Conservation (phyloP, 2,888 invertebrate genomes). For the Chloroclysta siterata region DNA sequence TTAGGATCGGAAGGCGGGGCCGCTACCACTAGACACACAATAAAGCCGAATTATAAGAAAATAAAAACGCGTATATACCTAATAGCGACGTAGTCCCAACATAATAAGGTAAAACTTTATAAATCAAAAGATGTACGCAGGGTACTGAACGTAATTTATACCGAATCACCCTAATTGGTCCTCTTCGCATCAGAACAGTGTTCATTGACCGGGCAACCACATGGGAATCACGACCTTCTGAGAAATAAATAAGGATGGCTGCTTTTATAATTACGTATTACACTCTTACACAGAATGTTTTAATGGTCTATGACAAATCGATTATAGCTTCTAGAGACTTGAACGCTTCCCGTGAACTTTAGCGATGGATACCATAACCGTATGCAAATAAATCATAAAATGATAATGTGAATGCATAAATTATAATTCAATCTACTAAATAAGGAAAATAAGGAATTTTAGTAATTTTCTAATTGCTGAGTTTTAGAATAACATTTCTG, state of each 20-base stretch:
- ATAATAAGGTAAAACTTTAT: too few relatives aligned
- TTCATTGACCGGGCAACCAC: constrained; percentile 32
- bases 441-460: too few relatives aligned
- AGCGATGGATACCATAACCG: not conserved
- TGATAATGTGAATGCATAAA: not conserved
- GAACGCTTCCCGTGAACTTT: not conserved
- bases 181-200: constrained; percentile 10
- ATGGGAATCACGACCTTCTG: constrained; percentile 34
- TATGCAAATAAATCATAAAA: too few relatives aligned
- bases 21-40: too few relatives aligned
- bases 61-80: too few relatives aligned
- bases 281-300: too few relatives aligned
- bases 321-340: not conserved
- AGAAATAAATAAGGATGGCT: constrained; percentile 29
- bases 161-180: not conserved
- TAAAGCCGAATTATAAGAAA: too few relatives aligned
- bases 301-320: not conserved
- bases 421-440: too few relatives aligned
- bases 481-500: too few relatives aligned
- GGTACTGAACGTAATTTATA: constrained; percentile 2
- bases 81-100: too few relatives aligned
- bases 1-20: too few relatives aligned
- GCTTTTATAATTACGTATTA: constrained; percentile 15
- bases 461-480: too few relatives aligned
- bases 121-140: not conserved